Conservation (phyloP, 1,140 invertebrate species). For the Drosophila dunni region DNA sequence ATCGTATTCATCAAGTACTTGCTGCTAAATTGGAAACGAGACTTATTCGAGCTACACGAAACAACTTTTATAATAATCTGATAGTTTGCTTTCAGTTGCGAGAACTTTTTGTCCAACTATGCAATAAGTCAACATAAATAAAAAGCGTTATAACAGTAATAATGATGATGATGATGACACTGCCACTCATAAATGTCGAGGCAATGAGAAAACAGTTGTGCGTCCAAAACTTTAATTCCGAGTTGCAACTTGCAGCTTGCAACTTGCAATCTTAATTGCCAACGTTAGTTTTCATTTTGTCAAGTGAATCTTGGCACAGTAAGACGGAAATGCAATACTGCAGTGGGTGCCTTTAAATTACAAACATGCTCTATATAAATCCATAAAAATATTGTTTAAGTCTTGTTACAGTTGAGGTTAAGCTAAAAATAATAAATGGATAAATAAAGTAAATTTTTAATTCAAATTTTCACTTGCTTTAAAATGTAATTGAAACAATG, state of each 20-base stretch:
- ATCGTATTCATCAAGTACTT: constrained; percentile 1
- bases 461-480: too few relatives aligned
- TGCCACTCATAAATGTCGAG: constrained; percentile 30
- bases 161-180: not conserved
- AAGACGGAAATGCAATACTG: not conserved
- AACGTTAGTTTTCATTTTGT: not conserved
- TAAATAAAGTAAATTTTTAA: not conserved
- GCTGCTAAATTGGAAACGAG: not conserved
- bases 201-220: constrained; percentile 13
- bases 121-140: constrained; percentile 25
- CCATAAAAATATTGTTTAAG: too few relatives aligned
- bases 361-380: too few relatives aligned
- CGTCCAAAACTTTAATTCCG: not conserved
- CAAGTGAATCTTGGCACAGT: not conserved
- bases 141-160: constrained; percentile 17
- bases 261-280: constrained; percentile 25
- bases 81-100: constrained; percentile 14
- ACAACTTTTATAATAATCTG: constrained; percentile 39
- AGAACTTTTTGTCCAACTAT: constrained; percentile 16
- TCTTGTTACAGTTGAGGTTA: too few relatives aligned
- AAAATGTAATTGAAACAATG: too few relatives aligned
- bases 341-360: too few relatives aligned
- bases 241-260: constrained; percentile 11
- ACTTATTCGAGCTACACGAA: not conserved
- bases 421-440: too few relatives aligned